A percentile compares a stretch with the other conserved stretches of the same genome.
phyloP scores from a whole-genome alignment of 1,140 invertebrate species.

The Drosophila melanica region DNA sequence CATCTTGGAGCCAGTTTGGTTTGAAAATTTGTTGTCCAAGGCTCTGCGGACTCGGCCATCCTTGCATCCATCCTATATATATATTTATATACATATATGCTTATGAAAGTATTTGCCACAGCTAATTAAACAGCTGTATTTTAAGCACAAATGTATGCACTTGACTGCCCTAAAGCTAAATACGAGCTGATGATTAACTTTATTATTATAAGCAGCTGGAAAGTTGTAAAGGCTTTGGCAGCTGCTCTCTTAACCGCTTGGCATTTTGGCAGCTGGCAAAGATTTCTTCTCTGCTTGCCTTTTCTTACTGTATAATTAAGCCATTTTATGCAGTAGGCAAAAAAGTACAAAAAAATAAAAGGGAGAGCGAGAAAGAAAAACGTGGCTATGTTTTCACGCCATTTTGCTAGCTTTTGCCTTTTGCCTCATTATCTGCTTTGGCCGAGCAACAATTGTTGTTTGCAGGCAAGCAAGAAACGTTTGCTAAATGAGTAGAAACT shows the following conservation, averaged over 20 bases:
- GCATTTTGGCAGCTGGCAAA: slow-evolving; percentile 70
- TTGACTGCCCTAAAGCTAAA: background rate
- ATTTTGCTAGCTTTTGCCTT: slow-evolving; percentile 37
- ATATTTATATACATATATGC: no score
- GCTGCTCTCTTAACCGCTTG: slow-evolving; percentile 53
- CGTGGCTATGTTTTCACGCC: slow-evolving; percentile 61
- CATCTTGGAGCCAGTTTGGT: no score
- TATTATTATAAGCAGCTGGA: slow-evolving; percentile 18
- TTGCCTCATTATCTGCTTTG: slow-evolving; percentile 70
- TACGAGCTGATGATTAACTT: slow-evolving; percentile 14
- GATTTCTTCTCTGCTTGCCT: slow-evolving; percentile 50
- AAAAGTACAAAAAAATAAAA: slow-evolving; percentile 10
- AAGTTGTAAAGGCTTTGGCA: slow-evolving; percentile 37
- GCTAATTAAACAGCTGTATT: background rate
- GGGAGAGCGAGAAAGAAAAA: slow-evolving; percentile 4
- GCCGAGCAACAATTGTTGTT: slow-evolving; percentile 58
- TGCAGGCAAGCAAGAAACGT: slow-evolving; percentile 35
- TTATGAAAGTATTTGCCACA: background rate
- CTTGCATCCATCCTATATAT: no score
- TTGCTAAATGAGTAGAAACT: slow-evolving; percentile 59
- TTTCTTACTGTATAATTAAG: slow-evolving; percentile 62
- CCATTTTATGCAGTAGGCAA: slow-evolving; percentile 65
- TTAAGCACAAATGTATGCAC: no score
- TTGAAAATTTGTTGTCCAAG: no score
- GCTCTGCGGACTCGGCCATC: no score